These are phyloP conservation scores for Bursaphelenchus mucronatus DNA, from an alignment of 1,140 invertebrate species.

Conservation along the genomic window DNA sequence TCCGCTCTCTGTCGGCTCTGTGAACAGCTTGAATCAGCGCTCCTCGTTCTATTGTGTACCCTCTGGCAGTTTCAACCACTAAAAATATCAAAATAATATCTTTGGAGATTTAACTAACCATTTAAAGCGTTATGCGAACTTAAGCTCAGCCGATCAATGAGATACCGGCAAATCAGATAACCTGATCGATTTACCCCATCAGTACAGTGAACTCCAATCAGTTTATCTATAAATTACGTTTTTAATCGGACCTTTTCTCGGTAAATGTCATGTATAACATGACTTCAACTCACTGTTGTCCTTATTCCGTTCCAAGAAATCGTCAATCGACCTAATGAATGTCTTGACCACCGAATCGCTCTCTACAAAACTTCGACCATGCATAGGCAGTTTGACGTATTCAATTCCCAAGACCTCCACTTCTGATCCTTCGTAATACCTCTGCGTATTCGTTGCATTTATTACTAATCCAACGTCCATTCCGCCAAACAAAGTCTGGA, in stretches of 20 bases:
- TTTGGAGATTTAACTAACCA: conserved; percentile 64
- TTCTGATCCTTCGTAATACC: conserved; percentile 67
- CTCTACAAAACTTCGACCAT: conserved; percentile 63
- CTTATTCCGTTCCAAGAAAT: conserved; percentile 45
- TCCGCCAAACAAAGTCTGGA: conserved; percentile 25
- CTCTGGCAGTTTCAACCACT: conserved; percentile 63
- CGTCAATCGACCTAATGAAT: conserved; percentile 66
- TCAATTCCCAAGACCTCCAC: conserved; percentile 58
- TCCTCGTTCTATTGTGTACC: conserved; percentile 63
- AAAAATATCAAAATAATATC: conserved; percentile 64
- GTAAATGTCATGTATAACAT: conserved; percentile 6
- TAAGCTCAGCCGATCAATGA: conserved; percentile 66
- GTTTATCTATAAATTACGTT: conserved; percentile 67
- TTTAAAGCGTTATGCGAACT: conserved; percentile 46
- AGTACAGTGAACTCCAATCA: conserved; percentile 86
- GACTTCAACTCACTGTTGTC: conserved; percentile 53
- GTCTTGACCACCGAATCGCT: conserved; percentile 63
- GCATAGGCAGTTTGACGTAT: conserved; percentile 65
- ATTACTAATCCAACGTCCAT: conserved; percentile 67
- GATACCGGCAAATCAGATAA: conserved; percentile 73
- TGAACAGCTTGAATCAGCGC: conserved; percentile 62
- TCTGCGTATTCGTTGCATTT: conserved; percentile 70
- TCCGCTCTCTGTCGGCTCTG: conserved; percentile 41
- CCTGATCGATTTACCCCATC: conserved; percentile 85
- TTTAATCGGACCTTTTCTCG: not conserved